Base-by-base conservation (phyloP, 2,888 invertebrate genomes). In the Synergus japonicus region DNA sequence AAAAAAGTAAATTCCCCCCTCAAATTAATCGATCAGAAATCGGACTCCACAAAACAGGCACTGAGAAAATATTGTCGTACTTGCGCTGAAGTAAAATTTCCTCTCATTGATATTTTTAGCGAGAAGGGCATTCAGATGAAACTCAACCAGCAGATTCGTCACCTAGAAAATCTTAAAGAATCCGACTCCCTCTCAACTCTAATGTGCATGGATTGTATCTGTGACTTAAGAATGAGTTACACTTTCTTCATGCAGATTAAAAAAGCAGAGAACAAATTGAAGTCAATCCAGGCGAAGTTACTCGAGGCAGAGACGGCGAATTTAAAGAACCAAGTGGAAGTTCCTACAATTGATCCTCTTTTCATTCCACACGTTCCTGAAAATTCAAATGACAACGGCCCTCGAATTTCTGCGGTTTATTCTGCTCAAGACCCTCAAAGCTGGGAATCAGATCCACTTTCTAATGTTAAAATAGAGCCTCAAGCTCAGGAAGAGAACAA, bases 181-280 rank as follows among this genome's bases (percentile, higher is more conserved):
- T 77, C 88, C 15, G 89, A 90, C 22, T 89, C 89, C 69, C 84
- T 92, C 10, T 89, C 92, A 0, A 92, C 92, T 8, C 90, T 91
- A 80, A 91, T 92, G 89, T 92, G 92, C 65, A 92, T 92, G 91
- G 92, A 92, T 58, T 92, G 92, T 77, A 92, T 92, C 29, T 92
- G 91, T 66, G 92, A 92, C 82, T 81, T 92, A 7, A 91, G 90
- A 84, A 91, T 91, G 90, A 92, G 92, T 83, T 92, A 92, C 76
- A 92, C 91, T 79, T 92, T 92, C 87, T 92, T 92, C 67, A 90
- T 92, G 89, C 92, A 92, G 79, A 92, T 92, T 4, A 92, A 92
- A 73, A 92, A 92, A 76, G 92, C 92, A 8, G 90, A 92, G 79
- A 86, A 91, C 10, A 92, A 92, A 82, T 83, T 92, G 7, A 88